phyloP scores from a whole-genome alignment of 2,888 invertebrate species.

The Ceraclea dissimilis region DNA sequence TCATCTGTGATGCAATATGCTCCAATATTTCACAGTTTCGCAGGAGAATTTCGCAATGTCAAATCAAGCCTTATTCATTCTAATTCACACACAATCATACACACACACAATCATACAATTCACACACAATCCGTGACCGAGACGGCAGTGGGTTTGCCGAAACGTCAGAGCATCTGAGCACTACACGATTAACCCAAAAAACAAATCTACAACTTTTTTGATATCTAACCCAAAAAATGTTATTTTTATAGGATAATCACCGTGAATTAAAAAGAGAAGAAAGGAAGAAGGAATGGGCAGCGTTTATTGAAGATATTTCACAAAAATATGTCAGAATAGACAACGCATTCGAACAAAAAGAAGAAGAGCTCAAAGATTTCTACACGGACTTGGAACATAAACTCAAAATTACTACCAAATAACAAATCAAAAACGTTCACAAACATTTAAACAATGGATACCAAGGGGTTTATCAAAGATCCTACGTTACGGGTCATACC shows the following conservation, averaged over 20 bases:
- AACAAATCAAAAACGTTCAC: conserved; percentile 30
- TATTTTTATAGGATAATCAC: conserved; percentile 37
- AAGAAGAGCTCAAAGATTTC: conserved; percentile 65
- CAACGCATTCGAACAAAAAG: conserved; percentile 68
- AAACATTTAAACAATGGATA: conserved; percentile 38
- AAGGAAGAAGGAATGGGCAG: conserved; percentile 59
- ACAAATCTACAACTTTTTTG: no score
- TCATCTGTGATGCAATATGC: no score
- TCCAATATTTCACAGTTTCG: no score
- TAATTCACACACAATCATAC: no score
- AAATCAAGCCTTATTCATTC: no score
- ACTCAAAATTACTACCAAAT: conserved; percentile 50
- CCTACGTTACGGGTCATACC: conserved; percentile 58
- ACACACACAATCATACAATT: no score
- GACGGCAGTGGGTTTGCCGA: no score
- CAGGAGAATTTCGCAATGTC: no score
- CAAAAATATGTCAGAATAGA: conserved; percentile 69
- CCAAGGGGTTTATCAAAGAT: conserved; percentile 55
- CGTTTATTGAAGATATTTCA: conserved; percentile 72
- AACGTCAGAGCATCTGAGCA: no score
- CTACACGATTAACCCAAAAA: no score
- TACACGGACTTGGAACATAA: conserved; percentile 71
- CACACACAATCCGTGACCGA: no score
- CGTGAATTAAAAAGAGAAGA: conserved; percentile 43
- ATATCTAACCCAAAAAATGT: background rate